Evolutionary conservation across 2,797 vertebrate species (phyloP).

Genomic region (Synanceia verrucosa): DNA sequence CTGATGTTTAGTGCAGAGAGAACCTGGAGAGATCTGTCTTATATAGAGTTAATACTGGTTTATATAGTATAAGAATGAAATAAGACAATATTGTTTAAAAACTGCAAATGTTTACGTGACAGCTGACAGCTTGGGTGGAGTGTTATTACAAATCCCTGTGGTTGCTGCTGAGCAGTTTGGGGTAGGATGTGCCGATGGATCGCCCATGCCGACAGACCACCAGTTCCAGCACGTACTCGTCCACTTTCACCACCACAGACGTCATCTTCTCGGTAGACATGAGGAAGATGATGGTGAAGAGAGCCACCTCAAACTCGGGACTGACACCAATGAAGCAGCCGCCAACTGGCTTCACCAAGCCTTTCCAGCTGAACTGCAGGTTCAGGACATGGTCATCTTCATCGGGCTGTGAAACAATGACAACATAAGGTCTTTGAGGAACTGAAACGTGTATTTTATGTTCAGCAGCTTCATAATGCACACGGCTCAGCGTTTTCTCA

Average conservation of each 20-base stretch:
- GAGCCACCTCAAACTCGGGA: slow-evolving; percentile 86
- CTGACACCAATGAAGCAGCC: slow-evolving; percentile 86
- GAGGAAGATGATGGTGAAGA: slow-evolving; percentile 87
- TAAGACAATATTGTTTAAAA: background rate
- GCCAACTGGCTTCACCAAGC: slow-evolving; percentile 81
- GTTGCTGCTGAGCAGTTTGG: slow-evolving; percentile 83
- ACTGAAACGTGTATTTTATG: background rate
- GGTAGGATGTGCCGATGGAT: slow-evolving; percentile 86
- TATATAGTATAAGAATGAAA: background rate
- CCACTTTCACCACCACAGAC: slow-evolving; percentile 74
- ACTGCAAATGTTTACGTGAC: background rate
- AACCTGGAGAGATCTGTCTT: slow-evolving; percentile 14
- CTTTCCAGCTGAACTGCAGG: slow-evolving; percentile 90
- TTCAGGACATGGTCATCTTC: slow-evolving; percentile 87
- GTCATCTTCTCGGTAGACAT: slow-evolving; percentile 77
- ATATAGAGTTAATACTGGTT: no score
- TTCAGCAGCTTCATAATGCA: background rate
- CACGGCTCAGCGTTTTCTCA: slow-evolving; percentile 52
- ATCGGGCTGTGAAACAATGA: slow-evolving; percentile 76
- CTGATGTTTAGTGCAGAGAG: slow-evolving; percentile 24
- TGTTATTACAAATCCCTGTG: slow-evolving; percentile 68
- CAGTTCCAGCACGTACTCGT: slow-evolving; percentile 83
- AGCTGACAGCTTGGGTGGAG: fast-evolving
- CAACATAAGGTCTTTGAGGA: background rate
- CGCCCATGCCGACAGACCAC: slow-evolving; percentile 79